Evolutionary conservation across 2,888 invertebrate species (phyloP).

Genomic region (Drosophila rubida): DNA sequence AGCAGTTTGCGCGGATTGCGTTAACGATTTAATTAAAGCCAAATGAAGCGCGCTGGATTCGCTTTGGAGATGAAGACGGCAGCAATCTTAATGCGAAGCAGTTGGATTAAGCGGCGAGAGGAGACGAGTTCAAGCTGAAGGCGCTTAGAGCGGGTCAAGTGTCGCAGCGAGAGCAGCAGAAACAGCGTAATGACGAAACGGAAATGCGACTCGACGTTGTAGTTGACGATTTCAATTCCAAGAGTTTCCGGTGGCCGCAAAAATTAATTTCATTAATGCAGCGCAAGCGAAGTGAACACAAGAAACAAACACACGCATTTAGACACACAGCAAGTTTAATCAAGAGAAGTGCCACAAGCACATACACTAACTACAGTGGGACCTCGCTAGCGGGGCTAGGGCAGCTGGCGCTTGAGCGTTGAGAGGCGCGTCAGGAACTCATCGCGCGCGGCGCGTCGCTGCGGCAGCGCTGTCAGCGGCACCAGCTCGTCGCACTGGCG

Average conservation of each 20-base stretch:
- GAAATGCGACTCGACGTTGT: constrained; percentile 77
- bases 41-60: neutral
- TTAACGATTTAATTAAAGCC: neutral
- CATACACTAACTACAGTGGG: constrained; percentile 30
- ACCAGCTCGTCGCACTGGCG: constrained; percentile 90
- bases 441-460: constrained; percentile 92
- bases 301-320: neutral
- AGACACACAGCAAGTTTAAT: constrained; percentile 51
- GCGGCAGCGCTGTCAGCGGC: constrained; percentile 89
- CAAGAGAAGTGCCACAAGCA: constrained; percentile 54
- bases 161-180: constrained; percentile 39
- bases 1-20: neutral
- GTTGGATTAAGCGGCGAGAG: constrained; percentile 22
- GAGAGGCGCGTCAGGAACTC: constrained; percentile 91
- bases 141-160: constrained; percentile 61
- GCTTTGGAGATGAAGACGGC: neutral
- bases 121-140: constrained; percentile 57
- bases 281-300: constrained; percentile 49
- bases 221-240: too few species aligned
- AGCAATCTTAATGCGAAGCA: neutral
- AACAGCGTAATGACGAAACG: constrained; percentile 44
- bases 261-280: constrained; percentile 81
- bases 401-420: constrained; percentile 90
- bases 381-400: constrained; percentile 59
- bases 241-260: constrained; percentile 75